Percentiles rank a stretch among this genome's conserved stretches.
Evolutionary conservation across 2,113 vertebrate genomes (phyloP).

Genomic region (Aphelocoma coerulescens): DNA sequence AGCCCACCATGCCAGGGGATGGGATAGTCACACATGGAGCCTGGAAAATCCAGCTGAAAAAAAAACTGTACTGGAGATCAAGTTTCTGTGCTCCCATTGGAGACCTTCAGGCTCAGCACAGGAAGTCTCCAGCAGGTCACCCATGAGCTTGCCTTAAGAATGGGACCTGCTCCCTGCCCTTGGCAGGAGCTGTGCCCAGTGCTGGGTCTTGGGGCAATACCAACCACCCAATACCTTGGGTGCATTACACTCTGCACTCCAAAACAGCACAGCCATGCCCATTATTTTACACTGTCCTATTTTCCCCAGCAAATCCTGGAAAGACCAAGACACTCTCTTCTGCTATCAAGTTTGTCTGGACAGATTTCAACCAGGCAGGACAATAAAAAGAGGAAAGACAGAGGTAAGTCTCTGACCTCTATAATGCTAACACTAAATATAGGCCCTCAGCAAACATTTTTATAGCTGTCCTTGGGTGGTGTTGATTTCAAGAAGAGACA

Average conservation of each 20-base stretch:
- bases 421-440: not conserved
- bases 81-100: not conserved
- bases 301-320: not conserved
- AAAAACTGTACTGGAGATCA: rapidly evolving
- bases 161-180: not conserved
- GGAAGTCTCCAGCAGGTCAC: not conserved
- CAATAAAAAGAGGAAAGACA: not conserved
- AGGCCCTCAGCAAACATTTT: not conserved
- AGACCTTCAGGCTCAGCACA: not conserved
- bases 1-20: not conserved
- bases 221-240: not conserved
- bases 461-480: not conserved
- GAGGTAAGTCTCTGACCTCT: not conserved
- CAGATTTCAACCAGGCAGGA: not conserved
- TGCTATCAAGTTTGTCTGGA: not conserved
- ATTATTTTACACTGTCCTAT: not conserved
- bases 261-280: not conserved
- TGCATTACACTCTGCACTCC: not conserved
- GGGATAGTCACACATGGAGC: not conserved
- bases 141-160: not conserved
- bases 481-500: not conserved
- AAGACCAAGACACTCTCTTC: not conserved
- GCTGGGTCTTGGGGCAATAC: not conserved
- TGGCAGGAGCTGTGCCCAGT: not conserved
- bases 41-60: not conserved